These are phyloP conservation scores for Drosophila testacea DNA, from an alignment of 2,888 invertebrate species.

Conservation along the genomic window DNA sequence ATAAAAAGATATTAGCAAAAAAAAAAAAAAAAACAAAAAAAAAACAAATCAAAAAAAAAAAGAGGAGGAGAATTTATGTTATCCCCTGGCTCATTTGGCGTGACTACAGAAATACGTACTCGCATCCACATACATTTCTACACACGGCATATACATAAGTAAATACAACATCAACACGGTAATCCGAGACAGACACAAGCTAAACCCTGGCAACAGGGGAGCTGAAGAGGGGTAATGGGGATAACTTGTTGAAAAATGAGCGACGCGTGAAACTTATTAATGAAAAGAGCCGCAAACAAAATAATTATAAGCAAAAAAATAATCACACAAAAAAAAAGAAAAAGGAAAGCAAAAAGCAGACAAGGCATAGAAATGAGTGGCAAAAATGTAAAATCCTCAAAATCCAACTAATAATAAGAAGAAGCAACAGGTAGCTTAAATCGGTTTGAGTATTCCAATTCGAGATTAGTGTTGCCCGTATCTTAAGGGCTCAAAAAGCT, in stretches of 20 bases:
- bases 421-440: slow-evolving; percentile 5
- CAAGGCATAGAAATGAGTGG: slow-evolving; percentile 1
- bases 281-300: slow-evolving; percentile 74
- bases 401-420: not conserved
- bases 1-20: slow-evolving; percentile 53
- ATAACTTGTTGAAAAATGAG: slow-evolving; percentile 73
- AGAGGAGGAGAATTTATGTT: slow-evolving; percentile 32
- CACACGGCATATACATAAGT: slow-evolving; percentile 38
- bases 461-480: not conserved
- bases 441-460: slow-evolving; percentile 3
- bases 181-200: slow-evolving; percentile 67
- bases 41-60: too few species aligned
- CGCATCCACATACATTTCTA: not conserved
- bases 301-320: slow-evolving; percentile 62
- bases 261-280: slow-evolving; percentile 82
- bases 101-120: slow-evolving; percentile 2
- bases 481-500: too few species aligned
- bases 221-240: slow-evolving; percentile 8
- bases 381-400: not conserved
- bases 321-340: slow-evolving; percentile 8
- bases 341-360: slow-evolving; percentile 20
- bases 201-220: slow-evolving; percentile 39
- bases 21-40: slow-evolving; percentile 19
- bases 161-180: slow-evolving; percentile 75
- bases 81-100: slow-evolving; percentile 24